phyloP scores from a whole-genome alignment of 2,888 invertebrate genomes.

The Sipha maydis region DNA sequence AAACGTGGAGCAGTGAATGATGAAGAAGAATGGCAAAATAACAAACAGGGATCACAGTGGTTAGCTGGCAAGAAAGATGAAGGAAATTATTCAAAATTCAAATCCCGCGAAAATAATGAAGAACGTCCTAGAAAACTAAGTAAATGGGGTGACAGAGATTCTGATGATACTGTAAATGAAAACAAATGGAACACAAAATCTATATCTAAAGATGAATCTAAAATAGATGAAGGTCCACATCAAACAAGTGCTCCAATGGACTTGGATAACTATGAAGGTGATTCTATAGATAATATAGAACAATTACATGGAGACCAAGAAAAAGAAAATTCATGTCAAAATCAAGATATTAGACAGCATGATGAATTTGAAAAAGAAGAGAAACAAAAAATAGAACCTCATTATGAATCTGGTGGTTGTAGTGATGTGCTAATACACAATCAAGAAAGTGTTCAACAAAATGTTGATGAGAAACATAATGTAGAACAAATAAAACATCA shows the following conservation, averaged over 20 bases:
- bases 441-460: not conserved
- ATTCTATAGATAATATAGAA: slow-evolving; percentile 26
- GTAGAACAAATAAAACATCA: not conserved
- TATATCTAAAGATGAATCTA: slow-evolving; percentile 11
- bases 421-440: not conserved
- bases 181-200: slow-evolving; percentile 27
- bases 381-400: not conserved
- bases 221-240: not conserved
- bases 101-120: slow-evolving; percentile 47
- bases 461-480: not conserved
- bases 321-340: not conserved
- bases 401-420: not conserved
- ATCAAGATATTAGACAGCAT: not conserved
- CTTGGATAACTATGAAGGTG: slow-evolving; percentile 44
- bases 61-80: slow-evolving; percentile 35
- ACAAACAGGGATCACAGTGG: slow-evolving; percentile 32
- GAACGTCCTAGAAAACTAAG: slow-evolving; percentile 54
- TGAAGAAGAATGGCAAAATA: slow-evolving; percentile 34
- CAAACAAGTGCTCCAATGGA: slow-evolving; percentile 52
- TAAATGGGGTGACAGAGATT: slow-evolving; percentile 49
- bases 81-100: slow-evolving; percentile 23
- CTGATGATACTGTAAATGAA: slow-evolving; percentile 36
- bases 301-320: not conserved
- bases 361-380: slow-evolving; percentile 12
- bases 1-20: slow-evolving; percentile 46